Evolutionary conservation across 2,113 vertebrate genomes (phyloP).

Genomic region (Nothobranchius kuhntae): DNA sequence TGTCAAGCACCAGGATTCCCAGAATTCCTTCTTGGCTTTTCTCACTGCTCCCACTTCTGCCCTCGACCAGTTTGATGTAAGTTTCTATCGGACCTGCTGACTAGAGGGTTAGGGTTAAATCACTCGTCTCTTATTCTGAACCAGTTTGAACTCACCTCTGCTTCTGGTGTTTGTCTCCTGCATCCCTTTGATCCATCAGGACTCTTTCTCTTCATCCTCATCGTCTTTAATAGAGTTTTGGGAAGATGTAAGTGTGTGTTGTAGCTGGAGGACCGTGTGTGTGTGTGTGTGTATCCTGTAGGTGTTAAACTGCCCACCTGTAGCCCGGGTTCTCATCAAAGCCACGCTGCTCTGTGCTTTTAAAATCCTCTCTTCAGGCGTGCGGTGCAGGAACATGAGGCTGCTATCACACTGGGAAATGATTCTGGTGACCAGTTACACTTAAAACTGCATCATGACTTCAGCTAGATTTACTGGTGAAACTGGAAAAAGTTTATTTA

Average conservation of each 20-base stretch:
- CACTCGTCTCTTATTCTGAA: slow-evolving; percentile 38
- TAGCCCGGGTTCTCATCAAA: no score
- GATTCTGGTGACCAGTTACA: no score
- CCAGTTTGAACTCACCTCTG: slow-evolving; percentile 26
- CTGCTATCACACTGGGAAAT: no score
- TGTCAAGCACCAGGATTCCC: slow-evolving; percentile 98
- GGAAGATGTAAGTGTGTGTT: slow-evolving; percentile 91
- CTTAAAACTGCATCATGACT: no score
- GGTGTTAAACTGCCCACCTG: no score
- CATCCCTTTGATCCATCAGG: slow-evolving; percentile 88
- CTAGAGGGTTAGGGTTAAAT: not conserved
- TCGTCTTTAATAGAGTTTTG: slow-evolving; percentile 98
- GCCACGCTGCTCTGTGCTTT: not conserved
- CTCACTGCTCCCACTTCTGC: slow-evolving; percentile 95
- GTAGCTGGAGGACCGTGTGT: slow-evolving; percentile 23
- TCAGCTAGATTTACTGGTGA: no score
- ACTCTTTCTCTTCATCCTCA: slow-evolving; percentile 93
- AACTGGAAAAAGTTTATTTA: no score
- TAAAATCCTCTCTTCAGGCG: no score
- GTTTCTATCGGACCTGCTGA: slow-evolving; percentile 46
- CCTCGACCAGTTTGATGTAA: slow-evolving; percentile 97
- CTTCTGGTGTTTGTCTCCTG: slow-evolving; percentile 78
- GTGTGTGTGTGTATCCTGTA: no score
- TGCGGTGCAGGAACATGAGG: not conserved
- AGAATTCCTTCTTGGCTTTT: slow-evolving; percentile 99